Evolutionary conservation across 2,888 invertebrate genomes (phyloP).

Genomic region (Caenorhabditis sulstoni): DNA sequence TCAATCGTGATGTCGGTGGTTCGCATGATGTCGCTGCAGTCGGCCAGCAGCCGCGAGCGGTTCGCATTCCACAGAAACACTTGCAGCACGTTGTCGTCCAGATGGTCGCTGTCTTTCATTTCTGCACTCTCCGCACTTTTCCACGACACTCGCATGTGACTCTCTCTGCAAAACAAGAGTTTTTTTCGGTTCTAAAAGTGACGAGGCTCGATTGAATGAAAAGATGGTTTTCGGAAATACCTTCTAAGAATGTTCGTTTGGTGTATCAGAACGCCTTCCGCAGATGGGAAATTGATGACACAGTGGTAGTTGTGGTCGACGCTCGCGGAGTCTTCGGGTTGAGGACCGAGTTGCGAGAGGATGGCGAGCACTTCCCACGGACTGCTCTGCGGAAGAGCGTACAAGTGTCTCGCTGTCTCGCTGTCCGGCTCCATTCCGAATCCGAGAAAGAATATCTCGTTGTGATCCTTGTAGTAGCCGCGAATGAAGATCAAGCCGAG

Average conservation of each 20-base stretch:
- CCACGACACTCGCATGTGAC: constrained; percentile 73
- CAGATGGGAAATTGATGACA: constrained; percentile 75
- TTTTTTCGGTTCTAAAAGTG: no score
- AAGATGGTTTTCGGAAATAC: no score
- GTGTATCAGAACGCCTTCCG: constrained; percentile 75
- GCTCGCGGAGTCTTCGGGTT: constrained; percentile 31
- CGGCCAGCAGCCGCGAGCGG: constrained; percentile 61
- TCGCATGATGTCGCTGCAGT: constrained; percentile 67
- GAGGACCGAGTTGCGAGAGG: constrained; percentile 47
- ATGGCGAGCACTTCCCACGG: constrained; percentile 56
- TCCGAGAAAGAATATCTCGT: constrained; percentile 74
- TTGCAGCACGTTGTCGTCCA: constrained; percentile 77
- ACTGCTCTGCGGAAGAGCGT: constrained; percentile 38
- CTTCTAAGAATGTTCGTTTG: constrained; percentile 67
- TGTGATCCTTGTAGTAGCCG: constrained; percentile 77
- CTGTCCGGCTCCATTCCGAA: constrained; percentile 71
- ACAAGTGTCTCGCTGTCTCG: constrained; percentile 63
- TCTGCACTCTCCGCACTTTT: constrained; percentile 74
- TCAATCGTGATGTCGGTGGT: constrained; percentile 74
- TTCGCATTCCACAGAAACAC: constrained; percentile 69
- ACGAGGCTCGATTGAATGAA: no score
- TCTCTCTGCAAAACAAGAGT: constrained; percentile 49
- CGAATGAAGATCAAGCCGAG: constrained; percentile 68
- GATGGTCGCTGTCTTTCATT: constrained; percentile 74
- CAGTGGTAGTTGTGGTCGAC: constrained; percentile 56